Conservation (phyloP, 2,797 vertebrate genomes). For the Parotocinclus haroldoi region DNA sequence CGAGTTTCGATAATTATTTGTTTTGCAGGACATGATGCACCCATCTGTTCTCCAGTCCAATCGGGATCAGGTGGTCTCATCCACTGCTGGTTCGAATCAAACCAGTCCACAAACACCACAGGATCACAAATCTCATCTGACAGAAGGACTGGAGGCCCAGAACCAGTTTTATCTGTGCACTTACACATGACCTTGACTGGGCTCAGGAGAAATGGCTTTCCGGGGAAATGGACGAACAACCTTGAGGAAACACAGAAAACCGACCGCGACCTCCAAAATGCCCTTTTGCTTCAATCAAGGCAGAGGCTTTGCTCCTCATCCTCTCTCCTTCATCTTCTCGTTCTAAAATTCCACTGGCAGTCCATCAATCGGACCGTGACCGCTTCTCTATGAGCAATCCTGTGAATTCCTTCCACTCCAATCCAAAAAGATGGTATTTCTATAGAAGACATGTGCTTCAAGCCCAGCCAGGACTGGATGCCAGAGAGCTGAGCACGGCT, state of each 20-base stretch:
- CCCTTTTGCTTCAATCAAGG: conserved; percentile 15
- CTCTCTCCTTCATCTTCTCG: conserved; percentile 49
- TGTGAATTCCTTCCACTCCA: conserved; percentile 48
- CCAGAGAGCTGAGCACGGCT: conserved; percentile 35
- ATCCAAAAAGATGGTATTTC: conserved; percentile 39
- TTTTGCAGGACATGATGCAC: not conserved
- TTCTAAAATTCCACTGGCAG: conserved; percentile 48
- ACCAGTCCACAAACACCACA: conserved; percentile 29
- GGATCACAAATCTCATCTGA: conserved; percentile 14
- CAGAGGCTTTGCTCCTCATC: conserved; percentile 40
- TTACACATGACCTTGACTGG: conserved; percentile 17
- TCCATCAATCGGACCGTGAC: conserved; percentile 57
- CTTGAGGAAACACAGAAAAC: conserved; percentile 17
- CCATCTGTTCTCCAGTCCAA: conserved; percentile 24
- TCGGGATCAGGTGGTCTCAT: conserved; percentile 29
- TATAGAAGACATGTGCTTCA: conserved; percentile 49
- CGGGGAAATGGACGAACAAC: conserved; percentile 30
- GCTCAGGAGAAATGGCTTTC: conserved; percentile 20
- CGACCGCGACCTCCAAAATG: not conserved
- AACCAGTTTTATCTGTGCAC: conserved; percentile 23
- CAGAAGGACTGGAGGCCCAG: conserved; percentile 29
- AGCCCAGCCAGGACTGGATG: conserved; percentile 43
- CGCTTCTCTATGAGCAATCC: conserved; percentile 57
- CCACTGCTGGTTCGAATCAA: conserved; percentile 24
- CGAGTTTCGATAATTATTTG: conserved; percentile 9